Evolutionary conservation across 2,888 invertebrate species (phyloP).

Genomic region (Orchestes rusci): DNA sequence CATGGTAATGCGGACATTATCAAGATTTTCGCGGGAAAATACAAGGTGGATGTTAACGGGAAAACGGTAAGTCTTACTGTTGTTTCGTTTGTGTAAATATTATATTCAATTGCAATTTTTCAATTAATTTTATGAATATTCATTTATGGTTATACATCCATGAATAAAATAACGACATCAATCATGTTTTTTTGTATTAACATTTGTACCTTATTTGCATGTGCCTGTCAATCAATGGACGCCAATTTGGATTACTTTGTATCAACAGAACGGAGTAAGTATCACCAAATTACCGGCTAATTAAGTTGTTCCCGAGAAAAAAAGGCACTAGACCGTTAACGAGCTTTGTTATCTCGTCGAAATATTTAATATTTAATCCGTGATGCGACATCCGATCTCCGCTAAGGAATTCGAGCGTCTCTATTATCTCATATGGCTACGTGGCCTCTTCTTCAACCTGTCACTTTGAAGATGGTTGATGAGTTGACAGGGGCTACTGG

Average conservation of each 20-base stretch:
- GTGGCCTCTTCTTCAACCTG: conserved; percentile 18
- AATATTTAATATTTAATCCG: conserved; percentile 38
- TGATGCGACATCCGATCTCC: conserved; percentile 37
- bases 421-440: conserved; percentile 17
- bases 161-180: too few species aligned
- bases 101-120: conserved; percentile 1
- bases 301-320: too few species aligned
- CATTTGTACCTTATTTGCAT: neutral
- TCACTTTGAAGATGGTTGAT: conserved; percentile 12
- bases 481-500: conserved; percentile 16
- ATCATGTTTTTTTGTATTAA: conserved; percentile 1
- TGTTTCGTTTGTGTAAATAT: too few species aligned
- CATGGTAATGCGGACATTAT: conserved; percentile 87
- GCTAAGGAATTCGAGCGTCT: conserved; percentile 9
- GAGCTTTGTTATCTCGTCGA: conserved; percentile 20
- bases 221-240: too few species aligned
- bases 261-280: too few species aligned
- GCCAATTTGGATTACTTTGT: too few species aligned
- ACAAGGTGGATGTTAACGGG: conserved; percentile 76
- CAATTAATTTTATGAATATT: neutral
- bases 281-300: too few species aligned
- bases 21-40: conserved; percentile 84
- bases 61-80: conserved; percentile 75
- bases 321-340: conserved; percentile 22
- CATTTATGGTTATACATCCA: too few species aligned